Conservation (phyloP, 2,888 invertebrate species). For the Nephrotoma appendiculata region DNA sequence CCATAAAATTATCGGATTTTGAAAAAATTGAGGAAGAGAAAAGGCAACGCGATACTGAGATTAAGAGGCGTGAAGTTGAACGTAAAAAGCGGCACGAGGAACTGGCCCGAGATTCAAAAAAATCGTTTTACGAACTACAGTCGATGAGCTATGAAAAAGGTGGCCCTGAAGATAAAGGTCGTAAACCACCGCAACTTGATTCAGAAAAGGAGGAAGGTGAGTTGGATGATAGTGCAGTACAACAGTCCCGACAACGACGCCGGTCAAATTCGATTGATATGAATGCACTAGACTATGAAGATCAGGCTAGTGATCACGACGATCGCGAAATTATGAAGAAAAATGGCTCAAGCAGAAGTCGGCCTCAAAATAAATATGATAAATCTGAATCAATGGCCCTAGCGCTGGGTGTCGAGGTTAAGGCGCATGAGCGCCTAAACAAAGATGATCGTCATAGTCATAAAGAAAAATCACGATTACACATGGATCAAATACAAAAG, state of each 20-base stretch:
- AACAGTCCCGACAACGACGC: slow-evolving; percentile 3
- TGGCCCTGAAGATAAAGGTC: slow-evolving; percentile 4
- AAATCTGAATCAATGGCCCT: slow-evolving; percentile 38
- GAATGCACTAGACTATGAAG: slow-evolving; percentile 60
- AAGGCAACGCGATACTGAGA: slow-evolving; percentile 42
- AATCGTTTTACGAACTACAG: slow-evolving; percentile 30
- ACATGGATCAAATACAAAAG: neutral
- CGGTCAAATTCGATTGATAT: slow-evolving; percentile 39
- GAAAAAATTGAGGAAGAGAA: slow-evolving; percentile 59
- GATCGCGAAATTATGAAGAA: slow-evolving; percentile 13
- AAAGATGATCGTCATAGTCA: neutral
- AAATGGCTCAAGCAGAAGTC: neutral
- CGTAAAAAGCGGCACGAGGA: slow-evolving; percentile 39
- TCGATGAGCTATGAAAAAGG: slow-evolving; percentile 21
- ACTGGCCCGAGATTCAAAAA: slow-evolving; percentile 32
- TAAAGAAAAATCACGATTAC: neutral
- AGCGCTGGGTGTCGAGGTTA: slow-evolving; percentile 40
- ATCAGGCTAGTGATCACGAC: slow-evolving; percentile 40
- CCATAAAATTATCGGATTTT: slow-evolving; percentile 68
- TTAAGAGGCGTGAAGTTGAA: slow-evolving; percentile 37
- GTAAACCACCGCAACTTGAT: slow-evolving; percentile 14
- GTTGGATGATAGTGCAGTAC: slow-evolving; percentile 28
- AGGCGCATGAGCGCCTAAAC: slow-evolving; percentile 12
- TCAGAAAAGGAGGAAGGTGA: slow-evolving; percentile 36
- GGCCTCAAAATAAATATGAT: slow-evolving; percentile 10